Base-by-base conservation (phyloP, 2,113 vertebrate genomes). In the Neogobius melanostomus region DNA sequence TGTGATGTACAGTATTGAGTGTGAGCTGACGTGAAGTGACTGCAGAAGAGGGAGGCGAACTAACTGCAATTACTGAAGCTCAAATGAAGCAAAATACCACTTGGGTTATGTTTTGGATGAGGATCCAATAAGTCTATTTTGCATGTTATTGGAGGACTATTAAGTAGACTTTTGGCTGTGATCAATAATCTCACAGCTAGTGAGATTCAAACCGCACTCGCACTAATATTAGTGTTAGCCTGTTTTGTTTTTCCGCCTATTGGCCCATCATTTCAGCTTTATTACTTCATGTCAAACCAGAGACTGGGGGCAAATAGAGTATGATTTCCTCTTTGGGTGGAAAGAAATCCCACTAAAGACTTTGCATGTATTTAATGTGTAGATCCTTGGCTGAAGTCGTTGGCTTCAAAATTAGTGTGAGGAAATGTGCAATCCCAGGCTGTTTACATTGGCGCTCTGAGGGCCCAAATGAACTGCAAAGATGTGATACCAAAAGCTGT, bases 381-480 rank as follows among this genome's bases (percentile, higher is more conserved):
- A 47, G 64, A 46, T 83, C 70, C n/a, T 62, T 77, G 77, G 68
- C 64, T 66, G 4, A 7, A 16, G 61, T 42, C 69, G 48, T 71
- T 82, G 69, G 70, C 75, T 74, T 53, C 53, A 48, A 48, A 62
- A 64, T 75, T 1, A 2, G 16, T 57, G 28, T 49, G 67, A 76
- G 72, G 49, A 76, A 83, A 76, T 82, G 64, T 62, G 60, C 42
- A 17, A 21, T 66, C 42, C 12, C 67, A 79, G 71, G 71, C 64
- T 79, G 74, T 82, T 85, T 76, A 76, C 53, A 74, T 61, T 79
- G 53, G 82, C 65, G 43, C 43, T 71, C n/a, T 65, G 49, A 71
- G 57, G 44, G 60, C 61, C 56, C 49, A 69, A 68, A 73, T 72
- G 57, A 87, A 70, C 72, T 71, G 50, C 70, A 45, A 49, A 6